These are phyloP conservation scores for Bostrychus sinensis DNA, from an alignment of 2,113 vertebrate genomes.

Conservation along the genomic window DNA sequence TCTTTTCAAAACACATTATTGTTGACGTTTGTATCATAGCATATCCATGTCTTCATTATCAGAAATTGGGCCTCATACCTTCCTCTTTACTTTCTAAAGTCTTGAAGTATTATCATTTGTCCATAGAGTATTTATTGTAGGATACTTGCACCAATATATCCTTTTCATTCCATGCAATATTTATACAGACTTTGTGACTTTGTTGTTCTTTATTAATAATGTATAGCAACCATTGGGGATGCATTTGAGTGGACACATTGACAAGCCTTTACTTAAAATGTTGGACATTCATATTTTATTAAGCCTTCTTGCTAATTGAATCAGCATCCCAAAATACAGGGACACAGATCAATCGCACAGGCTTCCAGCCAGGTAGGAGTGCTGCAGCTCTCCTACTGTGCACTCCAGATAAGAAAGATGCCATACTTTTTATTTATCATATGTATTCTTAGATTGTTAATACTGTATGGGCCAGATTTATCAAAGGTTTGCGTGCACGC, in stretches of 20 bases:
- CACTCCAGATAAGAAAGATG: neutral
- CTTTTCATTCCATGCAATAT: neutral
- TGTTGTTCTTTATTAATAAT: constrained; percentile 5
- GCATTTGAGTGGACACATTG: neutral
- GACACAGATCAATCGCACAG: neutral
- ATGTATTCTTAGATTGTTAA: too few species aligned
- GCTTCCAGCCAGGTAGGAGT: neutral
- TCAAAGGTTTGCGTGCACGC: too few species aligned
- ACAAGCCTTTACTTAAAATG: neutral
- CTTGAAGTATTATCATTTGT: too few species aligned
- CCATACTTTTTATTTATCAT: neutral
- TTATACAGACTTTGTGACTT: neutral
- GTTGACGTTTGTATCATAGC: neutral
- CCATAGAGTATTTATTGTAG: neutral
- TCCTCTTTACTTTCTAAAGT: too few species aligned
- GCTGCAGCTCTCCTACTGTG: neutral
- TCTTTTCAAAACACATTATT: too few species aligned
- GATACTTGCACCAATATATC: neutral
- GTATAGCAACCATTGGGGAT: neutral
- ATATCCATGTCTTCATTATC: too few species aligned
- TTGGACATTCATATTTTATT: constrained; percentile 7
- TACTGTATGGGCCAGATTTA: too few species aligned
- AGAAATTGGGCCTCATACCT: too few species aligned
- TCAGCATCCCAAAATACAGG: neutral
- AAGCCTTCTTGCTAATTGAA: neutral